A percentile compares a stretch with the other conserved stretches of the same genome.
These are phyloP conservation scores for Myrmecophaga tridactyla DNA, from an alignment of 2,113 vertebrate genomes.

Conservation along the genomic window DNA sequence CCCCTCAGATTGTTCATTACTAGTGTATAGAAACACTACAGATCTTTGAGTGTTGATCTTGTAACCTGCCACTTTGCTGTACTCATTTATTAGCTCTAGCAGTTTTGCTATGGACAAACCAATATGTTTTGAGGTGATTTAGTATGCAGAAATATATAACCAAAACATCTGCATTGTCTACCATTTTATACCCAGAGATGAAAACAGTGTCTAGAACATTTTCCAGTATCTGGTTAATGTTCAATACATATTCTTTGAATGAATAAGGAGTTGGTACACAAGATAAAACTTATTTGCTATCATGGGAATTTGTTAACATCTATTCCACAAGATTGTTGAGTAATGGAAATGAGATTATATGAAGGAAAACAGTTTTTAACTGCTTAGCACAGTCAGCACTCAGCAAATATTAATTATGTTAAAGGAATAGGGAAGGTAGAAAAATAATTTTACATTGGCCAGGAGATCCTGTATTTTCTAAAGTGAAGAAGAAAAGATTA, in stretches of 20 bases:
- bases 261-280: background rate
- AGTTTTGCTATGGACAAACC: too few species aligned
- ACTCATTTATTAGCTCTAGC: too few species aligned
- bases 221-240: background rate
- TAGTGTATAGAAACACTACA: too few species aligned
- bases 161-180: background rate
- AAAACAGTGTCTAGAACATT: background rate
- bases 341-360: background rate
- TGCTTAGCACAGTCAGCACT: background rate
- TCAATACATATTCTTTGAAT: background rate
- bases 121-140: background rate
- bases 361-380: background rate
- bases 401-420: background rate
- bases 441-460: background rate
- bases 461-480: background rate
- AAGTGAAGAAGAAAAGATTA: constrained; percentile 1
- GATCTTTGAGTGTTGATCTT: too few species aligned
- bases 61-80: too few species aligned
- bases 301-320: background rate
- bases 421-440: background rate
- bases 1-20: too few species aligned
- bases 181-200: background rate
- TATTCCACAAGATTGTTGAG: background rate
- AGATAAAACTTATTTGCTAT: background rate
- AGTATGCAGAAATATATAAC: background rate